These are phyloP conservation scores for Cuculus canorus DNA, from an alignment of 2,797 vertebrate species.

Conservation along the genomic window DNA sequence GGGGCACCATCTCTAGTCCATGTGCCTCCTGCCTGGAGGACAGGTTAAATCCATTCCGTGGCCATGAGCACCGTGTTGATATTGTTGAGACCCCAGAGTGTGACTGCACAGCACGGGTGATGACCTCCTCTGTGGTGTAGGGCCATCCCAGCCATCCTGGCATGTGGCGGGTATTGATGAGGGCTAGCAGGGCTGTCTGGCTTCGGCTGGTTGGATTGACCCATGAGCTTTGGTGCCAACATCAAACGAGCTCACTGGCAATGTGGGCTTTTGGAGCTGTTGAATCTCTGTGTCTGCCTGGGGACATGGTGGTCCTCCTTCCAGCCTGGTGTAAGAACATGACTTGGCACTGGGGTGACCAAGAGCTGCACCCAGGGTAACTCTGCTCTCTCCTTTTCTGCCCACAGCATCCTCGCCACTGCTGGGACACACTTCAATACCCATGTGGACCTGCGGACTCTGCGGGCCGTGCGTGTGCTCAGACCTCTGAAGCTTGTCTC, in stretches of 20 bases:
- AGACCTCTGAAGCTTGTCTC: slow-evolving; percentile 97
- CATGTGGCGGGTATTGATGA: fast-evolving
- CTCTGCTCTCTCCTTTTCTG: slow-evolving; percentile 45
- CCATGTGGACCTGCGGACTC: slow-evolving; percentile 93
- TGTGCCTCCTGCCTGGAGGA: neutral
- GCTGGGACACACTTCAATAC: slow-evolving; percentile 97
- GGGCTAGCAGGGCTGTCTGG: neutral
- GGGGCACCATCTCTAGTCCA: neutral
- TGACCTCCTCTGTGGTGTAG: fast-evolving
- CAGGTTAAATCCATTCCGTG: neutral
- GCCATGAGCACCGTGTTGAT: fast-evolving
- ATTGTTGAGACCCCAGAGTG: neutral
- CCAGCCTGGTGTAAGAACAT: fast-evolving
- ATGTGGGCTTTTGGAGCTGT: neutral
- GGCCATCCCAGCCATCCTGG: neutral
- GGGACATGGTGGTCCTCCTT: neutral
- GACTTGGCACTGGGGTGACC: neutral
- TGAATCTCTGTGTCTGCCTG: neutral
- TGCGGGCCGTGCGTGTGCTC: slow-evolving; percentile 94
- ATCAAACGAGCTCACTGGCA: fast-evolving
- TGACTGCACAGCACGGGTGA: neutral
- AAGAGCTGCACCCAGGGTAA: neutral
- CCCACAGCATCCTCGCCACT: slow-evolving; percentile 91
- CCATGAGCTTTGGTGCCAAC: neutral
- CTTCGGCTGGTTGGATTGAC: neutral